A percentile compares a stretch with the other conserved stretches of the same genome.
Conservation (phyloP, 2,113 vertebrate genomes). For the Bubalus kerabau region DNA sequence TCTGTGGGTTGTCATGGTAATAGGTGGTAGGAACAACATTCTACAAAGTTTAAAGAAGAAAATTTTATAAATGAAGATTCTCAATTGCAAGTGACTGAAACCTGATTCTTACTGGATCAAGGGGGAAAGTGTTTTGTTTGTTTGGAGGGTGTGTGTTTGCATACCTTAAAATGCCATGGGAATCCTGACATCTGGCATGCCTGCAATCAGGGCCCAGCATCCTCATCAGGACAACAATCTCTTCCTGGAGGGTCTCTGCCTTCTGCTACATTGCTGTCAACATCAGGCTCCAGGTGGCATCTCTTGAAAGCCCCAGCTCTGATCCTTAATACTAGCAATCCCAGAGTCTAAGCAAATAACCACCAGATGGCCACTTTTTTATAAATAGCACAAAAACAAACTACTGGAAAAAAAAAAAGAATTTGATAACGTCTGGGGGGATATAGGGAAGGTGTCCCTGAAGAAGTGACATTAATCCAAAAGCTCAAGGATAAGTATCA, state of each 20-base stretch:
- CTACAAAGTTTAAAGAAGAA: neutral
- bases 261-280: neutral
- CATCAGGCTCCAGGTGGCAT: neutral
- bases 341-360: neutral
- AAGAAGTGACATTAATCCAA: neutral
- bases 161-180: neutral
- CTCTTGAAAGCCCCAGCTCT: neutral
- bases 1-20: neutral
- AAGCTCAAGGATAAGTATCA: neutral
- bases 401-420: neutral
- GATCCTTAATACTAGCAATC: too few relatives aligned
- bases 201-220: neutral
- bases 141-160: neutral
- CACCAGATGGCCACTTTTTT: neutral
- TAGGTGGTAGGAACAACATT: neutral
- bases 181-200: neutral
- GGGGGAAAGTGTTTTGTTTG: neutral
- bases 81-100: neutral
- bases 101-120: neutral
- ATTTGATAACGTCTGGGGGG: neutral
- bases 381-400: neutral
- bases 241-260: neutral
- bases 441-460: neutral
- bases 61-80: neutral
- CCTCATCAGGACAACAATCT: neutral